A percentile compares a stretch with the other conserved stretches of the same genome.
phyloP scores from a whole-genome alignment of 1,140 invertebrate species.

The Drosophila lowei region DNA sequence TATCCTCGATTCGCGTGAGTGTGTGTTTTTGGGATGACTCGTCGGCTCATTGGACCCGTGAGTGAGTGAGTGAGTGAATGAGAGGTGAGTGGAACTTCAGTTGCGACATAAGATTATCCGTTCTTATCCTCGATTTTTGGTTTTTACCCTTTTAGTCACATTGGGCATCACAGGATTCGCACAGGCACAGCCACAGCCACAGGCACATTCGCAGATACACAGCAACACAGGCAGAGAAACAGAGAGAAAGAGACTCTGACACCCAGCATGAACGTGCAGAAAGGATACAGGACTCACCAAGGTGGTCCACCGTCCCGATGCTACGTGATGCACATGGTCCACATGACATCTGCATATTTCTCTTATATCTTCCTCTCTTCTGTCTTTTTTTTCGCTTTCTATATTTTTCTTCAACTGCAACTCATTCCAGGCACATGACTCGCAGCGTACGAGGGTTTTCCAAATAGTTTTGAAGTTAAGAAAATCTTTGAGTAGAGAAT shows the following conservation, averaged over 20 bases:
- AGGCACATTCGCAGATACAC: slow-evolving; percentile 23
- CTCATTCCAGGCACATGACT: slow-evolving; percentile 41
- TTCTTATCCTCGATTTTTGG: slow-evolving; percentile 80
- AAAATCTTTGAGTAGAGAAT: too few species aligned
- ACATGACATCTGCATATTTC: slow-evolving; percentile 59
- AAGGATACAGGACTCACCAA: slow-evolving; percentile 31
- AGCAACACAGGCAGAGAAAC: slow-evolving; percentile 2
- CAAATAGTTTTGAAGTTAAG: not conserved
- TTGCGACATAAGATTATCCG: slow-evolving; percentile 81
- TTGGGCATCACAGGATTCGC: slow-evolving; percentile 5
- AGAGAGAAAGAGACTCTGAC: too few species aligned
- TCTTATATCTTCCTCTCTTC: slow-evolving; percentile 13
- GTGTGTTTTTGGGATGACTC: slow-evolving; percentile 60
- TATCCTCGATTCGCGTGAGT: slow-evolving; percentile 3
- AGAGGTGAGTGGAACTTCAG: slow-evolving; percentile 56
- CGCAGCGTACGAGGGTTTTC: slow-evolving; percentile 14
- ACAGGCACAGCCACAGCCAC: slow-evolving; percentile 31
- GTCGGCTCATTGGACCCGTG: slow-evolving; percentile 33
- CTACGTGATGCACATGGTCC: slow-evolving; percentile 69
- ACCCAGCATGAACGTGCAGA: slow-evolving; percentile 46
- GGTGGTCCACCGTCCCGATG: slow-evolving; percentile 41
- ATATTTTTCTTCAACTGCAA: slow-evolving; percentile 45
- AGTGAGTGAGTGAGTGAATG: slow-evolving; percentile 35
- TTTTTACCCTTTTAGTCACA: slow-evolving; percentile 68
- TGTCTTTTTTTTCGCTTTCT: slow-evolving; percentile 29